Percentiles rank a stretch among this genome's conserved stretches.
Evolutionary conservation across 2,797 vertebrate species (phyloP).

Genomic region (Alcedo quadribrachys): DNA sequence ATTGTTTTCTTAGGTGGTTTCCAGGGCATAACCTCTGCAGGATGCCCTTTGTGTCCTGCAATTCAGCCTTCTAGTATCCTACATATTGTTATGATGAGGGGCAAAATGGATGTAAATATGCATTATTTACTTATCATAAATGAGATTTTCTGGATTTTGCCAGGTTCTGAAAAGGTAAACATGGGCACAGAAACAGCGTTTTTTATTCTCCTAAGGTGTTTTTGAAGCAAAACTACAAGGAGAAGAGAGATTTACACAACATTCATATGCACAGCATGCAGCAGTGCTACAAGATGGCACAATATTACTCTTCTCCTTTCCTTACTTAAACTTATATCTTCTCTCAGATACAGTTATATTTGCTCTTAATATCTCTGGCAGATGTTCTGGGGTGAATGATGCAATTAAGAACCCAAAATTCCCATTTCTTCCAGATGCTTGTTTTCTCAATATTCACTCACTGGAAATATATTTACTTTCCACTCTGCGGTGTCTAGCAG

Average conservation of each 20-base stretch:
- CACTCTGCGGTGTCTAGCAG: constrained; percentile 35
- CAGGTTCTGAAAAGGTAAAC: background rate
- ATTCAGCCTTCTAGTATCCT: background rate
- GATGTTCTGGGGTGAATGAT: constrained; percentile 75
- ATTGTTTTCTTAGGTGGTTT: background rate
- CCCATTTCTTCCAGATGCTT: constrained; percentile 74
- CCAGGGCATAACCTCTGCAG: background rate
- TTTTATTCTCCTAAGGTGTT: background rate
- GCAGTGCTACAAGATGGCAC: background rate
- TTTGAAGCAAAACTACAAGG: background rate
- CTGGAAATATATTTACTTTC: constrained; percentile 70
- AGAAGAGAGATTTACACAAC: background rate
- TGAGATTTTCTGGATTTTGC: background rate
- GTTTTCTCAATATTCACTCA: constrained; percentile 73
- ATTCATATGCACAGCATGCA: background rate
- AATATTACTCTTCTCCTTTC: constrained; percentile 6
- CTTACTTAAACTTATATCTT: constrained; percentile 55
- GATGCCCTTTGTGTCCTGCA: background rate
- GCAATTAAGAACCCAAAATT: constrained; percentile 73
- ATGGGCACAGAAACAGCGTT: background rate
- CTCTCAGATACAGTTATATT: constrained; percentile 51
- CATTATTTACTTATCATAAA: background rate
- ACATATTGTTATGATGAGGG: background rate
- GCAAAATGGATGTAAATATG: background rate
- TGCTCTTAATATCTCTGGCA: constrained; percentile 66